Conservation (phyloP, 2,113 vertebrate species). For the Myodes glareolus region DNA sequence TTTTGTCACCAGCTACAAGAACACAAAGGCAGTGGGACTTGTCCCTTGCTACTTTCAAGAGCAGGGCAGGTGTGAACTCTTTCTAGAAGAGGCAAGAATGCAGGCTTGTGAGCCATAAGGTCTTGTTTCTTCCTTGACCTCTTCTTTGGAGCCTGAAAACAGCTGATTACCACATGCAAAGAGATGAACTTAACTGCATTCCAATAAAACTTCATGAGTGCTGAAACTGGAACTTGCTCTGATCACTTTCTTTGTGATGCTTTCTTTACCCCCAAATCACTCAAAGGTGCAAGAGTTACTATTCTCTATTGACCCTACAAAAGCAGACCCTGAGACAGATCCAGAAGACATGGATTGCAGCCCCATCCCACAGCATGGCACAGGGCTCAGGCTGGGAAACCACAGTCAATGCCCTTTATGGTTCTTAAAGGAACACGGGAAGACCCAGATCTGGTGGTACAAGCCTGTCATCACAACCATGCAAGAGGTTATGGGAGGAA, state of each 20-base stretch:
- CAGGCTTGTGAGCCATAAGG: background rate
- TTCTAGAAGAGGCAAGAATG: background rate
- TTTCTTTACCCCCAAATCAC: background rate
- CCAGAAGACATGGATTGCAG: rapidly evolving
- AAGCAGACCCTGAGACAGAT: background rate
- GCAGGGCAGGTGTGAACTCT: no score
- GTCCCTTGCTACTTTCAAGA: background rate
- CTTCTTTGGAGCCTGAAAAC: background rate
- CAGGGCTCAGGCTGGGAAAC: no score
- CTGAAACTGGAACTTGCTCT: background rate
- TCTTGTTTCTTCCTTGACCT: background rate
- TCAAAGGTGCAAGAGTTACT: background rate
- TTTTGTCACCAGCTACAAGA: background rate
- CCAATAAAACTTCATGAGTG: background rate
- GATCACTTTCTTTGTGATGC: background rate
- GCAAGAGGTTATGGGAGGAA: background rate
- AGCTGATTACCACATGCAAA: background rate
- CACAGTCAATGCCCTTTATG: rapidly evolving
- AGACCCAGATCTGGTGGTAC: background rate
- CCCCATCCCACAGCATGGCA: rapidly evolving
- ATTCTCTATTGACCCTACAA: background rate
- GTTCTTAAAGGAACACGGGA: no score
- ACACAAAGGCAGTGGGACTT: background rate
- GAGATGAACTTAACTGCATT: background rate
- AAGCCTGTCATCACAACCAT: background rate